Evolutionary conservation across 1,140 invertebrate species (phyloP), one percentile per base, ranked within the genome.

Genomic region (Pseudomyrmex sp.): DNA sequence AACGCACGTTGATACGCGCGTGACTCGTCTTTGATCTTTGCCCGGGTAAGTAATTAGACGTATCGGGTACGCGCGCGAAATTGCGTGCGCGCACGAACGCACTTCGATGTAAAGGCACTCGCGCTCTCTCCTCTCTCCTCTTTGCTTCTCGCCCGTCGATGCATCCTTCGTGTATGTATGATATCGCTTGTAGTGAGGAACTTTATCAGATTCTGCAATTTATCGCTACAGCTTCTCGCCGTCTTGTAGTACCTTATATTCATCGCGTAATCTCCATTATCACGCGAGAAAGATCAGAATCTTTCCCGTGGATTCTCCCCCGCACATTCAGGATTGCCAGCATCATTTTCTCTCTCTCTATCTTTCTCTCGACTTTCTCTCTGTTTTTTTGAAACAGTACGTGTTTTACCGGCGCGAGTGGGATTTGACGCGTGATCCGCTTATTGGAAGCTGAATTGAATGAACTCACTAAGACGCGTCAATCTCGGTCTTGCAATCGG

Each of bases 21-120:
- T 61, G 66, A 72, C 76, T 80, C 66, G 76, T 80, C 76, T 80
- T 80, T 80, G 76, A 80, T 80, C 76, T 72, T 56, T 72, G 76
- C 59, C 76, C 76, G 66, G 48, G 54, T 80, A 58, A 65, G 61
- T 63, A 75, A 82, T 82, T 73, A 75, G 44, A 80, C 48, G 66
- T 56, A 68, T 77, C 62, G 50, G 9, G 46, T 46, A 66, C 66
- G 72, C 66, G 72, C 52, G 68, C 72, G 52, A 76, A 83, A 77
- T 77, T 66, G 80, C 59, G 44, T 75, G 23, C 54, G 46, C 23
- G 48, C 46, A 58, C 66, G 56, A 35, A 26, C 59, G 9, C 20
- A 18, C 54, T 70, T 50, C 61, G 18, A 15, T 35, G 48, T n/a
- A 77, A 77, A 54, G n/a, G 44, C 26, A 5, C 8, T 4, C 23